Conservation (phyloP, 2,888 invertebrate genomes). For the Alviniconcha strummeri region DNA sequence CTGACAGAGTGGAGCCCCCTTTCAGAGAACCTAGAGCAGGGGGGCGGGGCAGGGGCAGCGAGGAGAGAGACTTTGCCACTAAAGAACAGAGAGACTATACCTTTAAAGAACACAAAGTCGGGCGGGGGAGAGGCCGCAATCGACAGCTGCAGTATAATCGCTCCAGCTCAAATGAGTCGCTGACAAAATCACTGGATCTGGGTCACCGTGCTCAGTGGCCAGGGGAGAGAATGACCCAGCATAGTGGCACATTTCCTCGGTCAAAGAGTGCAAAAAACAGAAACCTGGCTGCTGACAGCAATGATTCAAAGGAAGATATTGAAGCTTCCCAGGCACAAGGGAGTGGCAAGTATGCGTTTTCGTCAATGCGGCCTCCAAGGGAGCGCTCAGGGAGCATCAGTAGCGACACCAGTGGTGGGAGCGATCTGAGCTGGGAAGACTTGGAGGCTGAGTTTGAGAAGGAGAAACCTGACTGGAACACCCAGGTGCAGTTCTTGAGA, state of each 20-base stretch:
- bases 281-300: constrained; percentile 22
- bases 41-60: constrained; percentile 13
- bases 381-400: constrained; percentile 62
- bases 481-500: constrained; percentile 49
- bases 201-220: constrained; percentile 27
- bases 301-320: constrained; percentile 32
- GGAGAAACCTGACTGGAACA: constrained; percentile 58
- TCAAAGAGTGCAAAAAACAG: constrained; percentile 30
- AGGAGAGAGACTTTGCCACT: background rate
- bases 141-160: constrained; percentile 29
- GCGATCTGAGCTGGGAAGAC: constrained; percentile 57
- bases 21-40: background rate
- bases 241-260: constrained; percentile 38
- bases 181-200: constrained; percentile 32
- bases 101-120: background rate
- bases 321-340: constrained; percentile 16
- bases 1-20: background rate
- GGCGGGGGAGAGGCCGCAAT: constrained; percentile 26
- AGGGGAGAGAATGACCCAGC: constrained; percentile 20
- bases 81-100: background rate
- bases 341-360: constrained; percentile 34
- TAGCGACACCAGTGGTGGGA: constrained; percentile 58
- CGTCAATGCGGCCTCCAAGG: constrained; percentile 47
- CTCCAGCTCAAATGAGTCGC: constrained; percentile 43
- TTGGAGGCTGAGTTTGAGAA: constrained; percentile 45